These are phyloP conservation scores for Syndactyla subalaris DNA, from an alignment of 2,797 vertebrate genomes.

Conservation along the genomic window DNA sequence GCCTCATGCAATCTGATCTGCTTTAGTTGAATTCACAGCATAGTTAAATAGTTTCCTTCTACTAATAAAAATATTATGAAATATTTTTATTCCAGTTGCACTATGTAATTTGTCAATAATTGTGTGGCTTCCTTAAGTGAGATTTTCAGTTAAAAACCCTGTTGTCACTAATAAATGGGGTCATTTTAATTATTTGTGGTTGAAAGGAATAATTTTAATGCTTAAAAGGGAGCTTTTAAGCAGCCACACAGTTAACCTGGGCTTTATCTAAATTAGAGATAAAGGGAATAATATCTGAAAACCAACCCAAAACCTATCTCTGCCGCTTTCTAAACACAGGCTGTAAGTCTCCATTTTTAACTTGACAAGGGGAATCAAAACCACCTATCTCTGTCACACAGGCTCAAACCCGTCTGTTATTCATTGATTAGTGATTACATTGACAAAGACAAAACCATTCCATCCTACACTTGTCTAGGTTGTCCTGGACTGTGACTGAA, in stretches of 20 bases:
- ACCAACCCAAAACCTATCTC: background rate
- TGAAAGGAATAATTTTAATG: background rate
- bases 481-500: background rate
- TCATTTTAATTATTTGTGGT: background rate
- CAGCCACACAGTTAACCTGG: background rate
- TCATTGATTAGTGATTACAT: background rate
- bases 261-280: background rate
- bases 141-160: background rate
- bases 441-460: background rate
- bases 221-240: background rate
- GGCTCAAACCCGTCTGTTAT: background rate
- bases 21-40: background rate
- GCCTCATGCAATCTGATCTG: background rate
- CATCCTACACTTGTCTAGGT: background rate
- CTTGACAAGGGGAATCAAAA: background rate
- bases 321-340: background rate
- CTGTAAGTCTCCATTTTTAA: background rate
- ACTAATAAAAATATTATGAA: background rate
- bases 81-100: background rate
- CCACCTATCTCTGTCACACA: background rate
- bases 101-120: background rate
- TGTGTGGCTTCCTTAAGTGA: background rate
- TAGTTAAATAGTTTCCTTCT: background rate
- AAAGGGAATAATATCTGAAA: background rate
- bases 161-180: background rate